A percentile compares a stretch with the other conserved stretches of the same genome.
Conservation (phyloP, 2,113 vertebrate species). For the Acrocephalus kingi region DNA sequence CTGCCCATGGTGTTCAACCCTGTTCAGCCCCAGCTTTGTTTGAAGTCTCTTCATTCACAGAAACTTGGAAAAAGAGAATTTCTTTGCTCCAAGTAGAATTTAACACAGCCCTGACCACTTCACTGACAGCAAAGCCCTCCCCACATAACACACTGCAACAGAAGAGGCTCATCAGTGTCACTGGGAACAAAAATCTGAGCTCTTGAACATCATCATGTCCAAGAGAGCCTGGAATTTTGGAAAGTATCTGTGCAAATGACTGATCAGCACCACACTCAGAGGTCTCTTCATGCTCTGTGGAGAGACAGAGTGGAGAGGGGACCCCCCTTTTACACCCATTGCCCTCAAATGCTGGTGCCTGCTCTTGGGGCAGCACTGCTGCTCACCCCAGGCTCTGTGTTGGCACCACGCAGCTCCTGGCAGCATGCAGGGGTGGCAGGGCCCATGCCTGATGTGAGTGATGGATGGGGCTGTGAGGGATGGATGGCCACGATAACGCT, state of each 20-base stretch:
- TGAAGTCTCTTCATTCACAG: not conserved
- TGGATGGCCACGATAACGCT: not conserved
- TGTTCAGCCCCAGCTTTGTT: not conserved
- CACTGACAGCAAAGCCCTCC: not conserved
- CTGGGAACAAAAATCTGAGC: not conserved
- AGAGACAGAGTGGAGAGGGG: not conserved
- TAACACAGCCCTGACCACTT: not conserved
- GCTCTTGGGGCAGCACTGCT: not conserved
- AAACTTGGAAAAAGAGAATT: not conserved
- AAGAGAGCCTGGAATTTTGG: not conserved
- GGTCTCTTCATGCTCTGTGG: rapidly evolving
- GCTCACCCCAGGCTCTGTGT: not conserved
- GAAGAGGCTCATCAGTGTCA: rapidly evolving
- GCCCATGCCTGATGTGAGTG: not conserved
- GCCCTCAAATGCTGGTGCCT: not conserved
- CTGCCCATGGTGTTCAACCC: not conserved
- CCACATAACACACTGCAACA: rapidly evolving
- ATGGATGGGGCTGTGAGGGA: not conserved
- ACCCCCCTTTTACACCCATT: not conserved
- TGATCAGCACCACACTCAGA: not conserved
- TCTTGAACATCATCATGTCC: not conserved
- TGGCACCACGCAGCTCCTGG: not conserved
- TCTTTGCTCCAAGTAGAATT: not conserved
- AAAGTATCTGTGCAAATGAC: not conserved
- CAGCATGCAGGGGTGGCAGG: not conserved